phyloP scores from a whole-genome alignment of 53 echinoderm and acorn worm species.

The Mesocentrotus franciscanus region DNA sequence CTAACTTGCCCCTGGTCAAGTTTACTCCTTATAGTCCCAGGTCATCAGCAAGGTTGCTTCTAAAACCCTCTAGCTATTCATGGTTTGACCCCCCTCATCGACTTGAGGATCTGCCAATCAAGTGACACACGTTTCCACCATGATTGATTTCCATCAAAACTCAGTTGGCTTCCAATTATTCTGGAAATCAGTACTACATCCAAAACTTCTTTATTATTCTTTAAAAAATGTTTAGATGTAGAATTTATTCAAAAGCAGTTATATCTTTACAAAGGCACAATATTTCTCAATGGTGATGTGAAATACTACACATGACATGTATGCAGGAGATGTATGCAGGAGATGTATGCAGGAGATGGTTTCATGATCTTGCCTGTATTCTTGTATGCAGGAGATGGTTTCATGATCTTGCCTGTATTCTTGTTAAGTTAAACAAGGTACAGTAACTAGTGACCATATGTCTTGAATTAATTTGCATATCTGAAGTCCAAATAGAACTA shows the following conservation, averaged over 20 bases:
- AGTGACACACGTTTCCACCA: not conserved
- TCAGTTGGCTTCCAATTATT: not conserved
- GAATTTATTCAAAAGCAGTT: not conserved
- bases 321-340: not conserved
- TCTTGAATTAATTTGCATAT: conserved; percentile 33
- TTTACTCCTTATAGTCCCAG: not conserved
- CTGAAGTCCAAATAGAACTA: not conserved
- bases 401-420: not conserved
- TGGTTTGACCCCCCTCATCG: conserved; percentile 40
- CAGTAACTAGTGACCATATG: not conserved
- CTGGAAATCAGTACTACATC: not conserved
- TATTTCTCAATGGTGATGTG: not conserved
- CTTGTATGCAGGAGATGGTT: not conserved
- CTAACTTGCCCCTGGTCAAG: conserved; percentile 27
- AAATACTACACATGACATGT: not conserved
- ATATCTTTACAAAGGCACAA: not conserved
- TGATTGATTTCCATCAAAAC: conserved; percentile 13
- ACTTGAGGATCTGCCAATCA: conserved; percentile 21
- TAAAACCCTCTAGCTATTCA: not conserved
- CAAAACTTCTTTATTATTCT: not conserved
- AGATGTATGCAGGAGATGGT: not conserved
- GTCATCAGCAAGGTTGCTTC: conserved; percentile 8
- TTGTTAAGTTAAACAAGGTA: not conserved
- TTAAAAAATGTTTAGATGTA: not conserved
- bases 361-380: not conserved